Conservation (phyloP, 2,797 vertebrate genomes). For the Lepilemur ruficaudatus region DNA sequence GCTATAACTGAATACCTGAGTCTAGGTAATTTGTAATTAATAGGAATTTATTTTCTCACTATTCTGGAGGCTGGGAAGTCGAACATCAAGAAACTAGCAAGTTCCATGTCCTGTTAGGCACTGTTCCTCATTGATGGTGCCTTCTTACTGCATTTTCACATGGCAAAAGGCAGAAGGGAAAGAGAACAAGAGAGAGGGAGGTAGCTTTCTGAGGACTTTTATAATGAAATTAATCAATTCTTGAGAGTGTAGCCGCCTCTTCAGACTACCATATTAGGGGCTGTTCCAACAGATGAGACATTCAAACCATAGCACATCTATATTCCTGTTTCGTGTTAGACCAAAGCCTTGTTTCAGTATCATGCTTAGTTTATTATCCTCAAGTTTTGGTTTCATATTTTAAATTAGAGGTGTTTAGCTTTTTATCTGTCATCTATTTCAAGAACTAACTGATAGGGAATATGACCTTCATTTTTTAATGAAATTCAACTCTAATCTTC, state of each 20-base stretch:
- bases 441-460: background rate
- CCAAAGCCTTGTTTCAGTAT: background rate
- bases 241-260: background rate
- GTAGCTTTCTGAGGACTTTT: background rate
- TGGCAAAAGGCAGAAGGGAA: background rate
- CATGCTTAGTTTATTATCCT: background rate
- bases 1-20: background rate
- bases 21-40: background rate
- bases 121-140: no score
- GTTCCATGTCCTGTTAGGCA: background rate
- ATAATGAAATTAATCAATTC: background rate
- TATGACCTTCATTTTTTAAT: background rate
- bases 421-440: background rate
- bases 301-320: background rate
- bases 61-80: background rate
- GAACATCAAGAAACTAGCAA: background rate
- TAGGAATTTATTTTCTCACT: background rate
- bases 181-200: background rate
- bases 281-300: background rate
- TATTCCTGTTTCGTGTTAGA: background rate
- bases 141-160: background rate
- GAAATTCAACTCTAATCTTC: conserved; percentile 23
- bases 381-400: background rate
- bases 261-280: background rate
- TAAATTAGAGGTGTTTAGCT: background rate